Conservation (phyloP, 2,888 invertebrate species). For the Oscheius onirici region DNA sequence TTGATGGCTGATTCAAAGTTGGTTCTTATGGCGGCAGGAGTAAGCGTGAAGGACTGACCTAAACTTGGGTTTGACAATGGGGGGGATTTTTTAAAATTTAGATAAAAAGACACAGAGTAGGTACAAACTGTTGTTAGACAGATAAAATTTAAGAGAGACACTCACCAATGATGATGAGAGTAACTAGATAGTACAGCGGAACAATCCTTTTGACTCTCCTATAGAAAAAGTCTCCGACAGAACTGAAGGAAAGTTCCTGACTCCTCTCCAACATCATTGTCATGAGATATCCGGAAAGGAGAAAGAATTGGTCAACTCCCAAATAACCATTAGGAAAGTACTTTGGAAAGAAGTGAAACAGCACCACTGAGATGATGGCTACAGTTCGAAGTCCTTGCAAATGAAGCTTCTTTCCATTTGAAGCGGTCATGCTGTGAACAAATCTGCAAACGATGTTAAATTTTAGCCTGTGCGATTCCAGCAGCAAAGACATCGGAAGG, state of each 20-base stretch:
- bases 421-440: too few relatives aligned
- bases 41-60: neutral
- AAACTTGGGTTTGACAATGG: too few relatives aligned
- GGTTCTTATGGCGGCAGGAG: neutral
- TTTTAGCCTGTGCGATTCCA: too few relatives aligned
- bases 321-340: slow-evolving; percentile 23
- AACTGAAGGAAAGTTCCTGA: neutral
- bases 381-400: slow-evolving; percentile 15
- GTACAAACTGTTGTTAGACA: neutral
- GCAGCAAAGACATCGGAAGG: too few relatives aligned
- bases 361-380: neutral
- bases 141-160: neutral
- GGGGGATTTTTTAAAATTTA: too few relatives aligned
- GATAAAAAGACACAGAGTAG: too few relatives aligned
- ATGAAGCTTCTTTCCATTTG: slow-evolving; percentile 4
- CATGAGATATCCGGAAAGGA: slow-evolving; percentile 25
- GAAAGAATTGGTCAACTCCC: slow-evolving; percentile 24
- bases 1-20: slow-evolving; percentile 1
- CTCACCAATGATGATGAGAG: neutral
- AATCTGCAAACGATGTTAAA: too few relatives aligned
- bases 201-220: slow-evolving; percentile 11
- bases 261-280: slow-evolving; percentile 21
- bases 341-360: slow-evolving; percentile 15
- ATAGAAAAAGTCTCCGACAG: slow-evolving; percentile 7
- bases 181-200: slow-evolving; percentile 14